Evolutionary conservation across 2,888 invertebrate species (phyloP).

Genomic region (Zeuzera pyrina): DNA sequence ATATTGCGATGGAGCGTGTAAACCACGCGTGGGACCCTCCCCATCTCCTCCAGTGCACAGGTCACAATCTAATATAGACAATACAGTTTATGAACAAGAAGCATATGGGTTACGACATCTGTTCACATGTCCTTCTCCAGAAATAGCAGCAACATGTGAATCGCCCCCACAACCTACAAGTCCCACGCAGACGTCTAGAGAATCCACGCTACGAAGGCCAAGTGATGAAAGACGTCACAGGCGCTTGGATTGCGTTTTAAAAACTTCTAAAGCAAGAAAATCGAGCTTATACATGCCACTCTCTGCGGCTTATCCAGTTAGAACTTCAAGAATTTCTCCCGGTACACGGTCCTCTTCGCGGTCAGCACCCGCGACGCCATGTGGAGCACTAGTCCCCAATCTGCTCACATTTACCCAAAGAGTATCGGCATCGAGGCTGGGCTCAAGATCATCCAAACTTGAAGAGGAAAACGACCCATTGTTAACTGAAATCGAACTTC

Average conservation of each 20-base stretch:
- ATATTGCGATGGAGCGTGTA: constrained; percentile 52
- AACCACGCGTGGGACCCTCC: constrained; percentile 49
- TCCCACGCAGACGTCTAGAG: constrained; percentile 82
- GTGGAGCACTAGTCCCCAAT: constrained; percentile 78
- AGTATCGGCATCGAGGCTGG: constrained; percentile 61
- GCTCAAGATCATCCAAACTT: constrained; percentile 54
- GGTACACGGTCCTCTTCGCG: constrained; percentile 78
- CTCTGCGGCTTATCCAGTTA: constrained; percentile 43
- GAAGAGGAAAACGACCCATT: constrained; percentile 77
- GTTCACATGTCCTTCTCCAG: constrained; percentile 39
- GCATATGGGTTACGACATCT: constrained; percentile 40
- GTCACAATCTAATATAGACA: constrained; percentile 34
- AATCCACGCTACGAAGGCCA: constrained; percentile 79
- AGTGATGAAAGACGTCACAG: constrained; percentile 68
- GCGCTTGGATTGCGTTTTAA: constrained; percentile 45
- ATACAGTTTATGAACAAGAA: constrained; percentile 41
- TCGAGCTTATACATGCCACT: constrained; percentile 82
- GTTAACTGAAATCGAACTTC: constrained; percentile 58
- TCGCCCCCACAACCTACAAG: constrained; percentile 89
- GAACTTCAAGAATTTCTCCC: constrained; percentile 47
- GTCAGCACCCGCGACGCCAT: constrained; percentile 87
- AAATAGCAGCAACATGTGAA: constrained; percentile 39
- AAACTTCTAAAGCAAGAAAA: constrained; percentile 60
- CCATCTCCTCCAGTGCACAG: constrained; percentile 45
- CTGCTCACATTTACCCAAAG: constrained; percentile 75